Base-by-base conservation (phyloP, 2,888 invertebrate species). In the Melanostoma mellinum region DNA sequence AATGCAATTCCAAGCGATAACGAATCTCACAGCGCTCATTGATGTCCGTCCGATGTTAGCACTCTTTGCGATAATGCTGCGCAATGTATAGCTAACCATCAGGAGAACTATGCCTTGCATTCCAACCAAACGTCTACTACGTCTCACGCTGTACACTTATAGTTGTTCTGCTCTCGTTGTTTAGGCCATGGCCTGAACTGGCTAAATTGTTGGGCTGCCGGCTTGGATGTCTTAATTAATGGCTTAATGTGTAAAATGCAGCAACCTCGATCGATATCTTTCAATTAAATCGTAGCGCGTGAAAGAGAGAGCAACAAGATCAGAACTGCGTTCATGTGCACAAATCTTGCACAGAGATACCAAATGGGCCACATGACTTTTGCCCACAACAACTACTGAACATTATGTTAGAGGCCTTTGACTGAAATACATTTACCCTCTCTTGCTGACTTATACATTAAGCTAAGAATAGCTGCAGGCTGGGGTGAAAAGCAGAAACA, bases 201-300 rank as follows among this genome's bases (percentile, higher is more conserved):
- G 56, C 32, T 6, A 9, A 10, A 74, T 67, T 48, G 42, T 44
- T 42, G 40, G 44, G 46, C 53, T 67, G 81, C 78, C 84, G 84
- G 79, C 79, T 71, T 79, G 52, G 79, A 84, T 84, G 79, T 84
- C 84, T 84, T 84, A 84, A 84, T 84, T 84, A 84, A 84, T 84
- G 84, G 84, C 74, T 71, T 79, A 84, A 84, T 84, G 84, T 84
- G 79, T 84, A 84, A 84, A 84, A 84, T 79, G 84, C 78, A 84
- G 79, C 84, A 84, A 84, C 84, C 74, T 79, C 79, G 84, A 84
- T 84, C 84, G 75, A 79, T 84, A 84, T 84, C 84, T 84, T 84
- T 74, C 84, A 84, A 84, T 84, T 84, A 84, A 84, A 84, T 84
- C 71, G 74, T 75, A 38, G 53, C 35, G 67, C 60, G 53, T 20